Conservation (phyloP, 2,888 invertebrate species). For the Drosophila mimica region DNA sequence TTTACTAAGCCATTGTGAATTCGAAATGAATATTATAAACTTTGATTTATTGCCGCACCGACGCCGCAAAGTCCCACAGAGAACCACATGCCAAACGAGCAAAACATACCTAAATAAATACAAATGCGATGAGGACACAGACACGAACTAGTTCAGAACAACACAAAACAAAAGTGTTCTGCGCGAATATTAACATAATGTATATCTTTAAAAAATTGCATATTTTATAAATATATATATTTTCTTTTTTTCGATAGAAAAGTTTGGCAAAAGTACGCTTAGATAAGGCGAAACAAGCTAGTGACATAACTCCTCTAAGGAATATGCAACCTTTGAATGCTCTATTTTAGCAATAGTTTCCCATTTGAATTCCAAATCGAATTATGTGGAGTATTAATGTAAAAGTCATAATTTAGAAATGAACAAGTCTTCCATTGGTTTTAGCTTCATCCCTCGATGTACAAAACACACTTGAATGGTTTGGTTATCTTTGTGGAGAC, state of each 20-base stretch:
- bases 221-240: constrained; percentile 27
- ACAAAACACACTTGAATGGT: neutral
- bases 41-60: constrained; percentile 77
- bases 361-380: neutral
- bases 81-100: constrained; percentile 37
- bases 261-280: constrained; percentile 51
- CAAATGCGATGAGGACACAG: constrained; percentile 9
- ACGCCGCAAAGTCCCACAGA: constrained; percentile 62
- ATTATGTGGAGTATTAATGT: neutral
- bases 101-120: constrained; percentile 35
- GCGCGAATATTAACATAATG: constrained; percentile 71
- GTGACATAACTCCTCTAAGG: neutral
- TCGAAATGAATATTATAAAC: constrained; percentile 76
- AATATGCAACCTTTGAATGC: neutral
- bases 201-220: constrained; percentile 45
- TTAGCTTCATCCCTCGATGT: neutral
- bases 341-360: neutral
- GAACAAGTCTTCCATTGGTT: neutral
- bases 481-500: neutral
- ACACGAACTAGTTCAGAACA: constrained; percentile 12
- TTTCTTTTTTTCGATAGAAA: constrained; percentile 50
- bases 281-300: constrained; percentile 4
- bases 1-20: constrained; percentile 59
- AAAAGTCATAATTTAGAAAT: neutral
- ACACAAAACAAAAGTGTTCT: constrained; percentile 50